A percentile compares a stretch with the other conserved stretches of the same genome.
Evolutionary conservation across 92 coral and sea anemone genomes (phyloP).

Genomic region (Diadumene lineata): DNA sequence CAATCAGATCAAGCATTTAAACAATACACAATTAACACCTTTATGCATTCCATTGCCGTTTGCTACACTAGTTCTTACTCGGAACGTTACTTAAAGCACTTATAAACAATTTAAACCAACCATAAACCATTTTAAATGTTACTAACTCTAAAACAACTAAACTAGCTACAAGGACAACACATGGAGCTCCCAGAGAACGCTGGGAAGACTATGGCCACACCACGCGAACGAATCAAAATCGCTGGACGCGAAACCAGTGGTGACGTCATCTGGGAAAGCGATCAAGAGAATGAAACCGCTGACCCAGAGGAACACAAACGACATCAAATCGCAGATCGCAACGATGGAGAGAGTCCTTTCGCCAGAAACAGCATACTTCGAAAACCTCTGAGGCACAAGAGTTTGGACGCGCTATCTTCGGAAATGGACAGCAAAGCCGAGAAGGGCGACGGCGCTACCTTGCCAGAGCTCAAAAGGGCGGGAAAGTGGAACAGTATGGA

Average conservation of each 20-base stretch:
- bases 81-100: too few relatives aligned
- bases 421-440: constrained; percentile 30
- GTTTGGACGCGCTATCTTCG: constrained; percentile 62
- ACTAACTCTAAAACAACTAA: constrained; percentile 29
- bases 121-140: constrained; percentile 1
- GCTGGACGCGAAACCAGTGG: constrained; percentile 54
- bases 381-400: constrained; percentile 71
- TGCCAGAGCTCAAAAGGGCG: constrained; percentile 68
- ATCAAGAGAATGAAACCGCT: constrained; percentile 70
- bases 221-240: constrained; percentile 68
- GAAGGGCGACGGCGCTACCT: constrained; percentile 50
- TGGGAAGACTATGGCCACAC: constrained; percentile 63
- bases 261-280: constrained; percentile 90
- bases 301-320: constrained; percentile 55
- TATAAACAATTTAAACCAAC: too few relatives aligned
- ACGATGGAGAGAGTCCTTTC: constrained; percentile 55
- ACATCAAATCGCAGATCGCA: constrained; percentile 20
- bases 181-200: constrained; percentile 67
- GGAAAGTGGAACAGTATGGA: constrained; percentile 94
- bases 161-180: constrained; percentile 62
- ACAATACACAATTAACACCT: too few relatives aligned
- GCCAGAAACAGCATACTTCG: constrained; percentile 59
- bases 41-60: too few relatives aligned
- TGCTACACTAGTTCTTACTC: too few relatives aligned
- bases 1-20: too few relatives aligned